These are phyloP conservation scores for Cichlasoma orientale DNA, from an alignment of 2,797 vertebrate species.

Conservation along the genomic window DNA sequence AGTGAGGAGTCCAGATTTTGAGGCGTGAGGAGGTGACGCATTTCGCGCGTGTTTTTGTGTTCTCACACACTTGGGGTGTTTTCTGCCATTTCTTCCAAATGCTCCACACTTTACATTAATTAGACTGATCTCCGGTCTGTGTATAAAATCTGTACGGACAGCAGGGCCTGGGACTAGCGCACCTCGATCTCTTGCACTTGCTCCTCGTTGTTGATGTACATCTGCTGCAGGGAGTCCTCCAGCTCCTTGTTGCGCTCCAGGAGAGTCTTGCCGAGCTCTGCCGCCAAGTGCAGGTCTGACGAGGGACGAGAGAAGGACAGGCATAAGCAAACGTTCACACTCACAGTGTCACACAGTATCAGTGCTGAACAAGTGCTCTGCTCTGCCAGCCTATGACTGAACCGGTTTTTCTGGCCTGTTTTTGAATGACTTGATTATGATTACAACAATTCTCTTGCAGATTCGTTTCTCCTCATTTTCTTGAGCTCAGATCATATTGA, in stretches of 20 bases:
- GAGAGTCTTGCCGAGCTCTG: conserved; percentile 95
- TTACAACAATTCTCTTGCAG: background rate
- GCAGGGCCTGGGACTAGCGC: background rate
- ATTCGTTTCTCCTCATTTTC: background rate
- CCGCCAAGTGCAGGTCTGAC: conserved; percentile 94
- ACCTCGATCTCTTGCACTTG: conserved; percentile 99
- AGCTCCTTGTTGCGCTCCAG: conserved; percentile 97
- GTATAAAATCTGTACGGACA: background rate
- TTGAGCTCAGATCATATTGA: background rate
- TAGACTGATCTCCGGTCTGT: background rate
- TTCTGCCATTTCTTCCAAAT: background rate
- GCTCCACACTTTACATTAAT: background rate
- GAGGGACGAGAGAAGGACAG: background rate
- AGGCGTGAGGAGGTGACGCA: background rate
- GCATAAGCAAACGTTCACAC: background rate
- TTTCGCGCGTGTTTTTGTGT: background rate
- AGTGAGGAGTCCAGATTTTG: background rate
- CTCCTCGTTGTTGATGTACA: conserved; percentile 97
- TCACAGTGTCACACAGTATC: no score
- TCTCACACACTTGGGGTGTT: background rate
- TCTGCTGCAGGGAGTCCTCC: conserved; percentile 96
- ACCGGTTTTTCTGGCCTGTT: background rate
- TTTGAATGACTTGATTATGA: background rate
- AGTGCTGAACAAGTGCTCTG: no score
- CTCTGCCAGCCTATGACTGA: background rate